Conservation (phyloP, 2,113 vertebrate genomes). For the Vanacampus margaritifer region DNA sequence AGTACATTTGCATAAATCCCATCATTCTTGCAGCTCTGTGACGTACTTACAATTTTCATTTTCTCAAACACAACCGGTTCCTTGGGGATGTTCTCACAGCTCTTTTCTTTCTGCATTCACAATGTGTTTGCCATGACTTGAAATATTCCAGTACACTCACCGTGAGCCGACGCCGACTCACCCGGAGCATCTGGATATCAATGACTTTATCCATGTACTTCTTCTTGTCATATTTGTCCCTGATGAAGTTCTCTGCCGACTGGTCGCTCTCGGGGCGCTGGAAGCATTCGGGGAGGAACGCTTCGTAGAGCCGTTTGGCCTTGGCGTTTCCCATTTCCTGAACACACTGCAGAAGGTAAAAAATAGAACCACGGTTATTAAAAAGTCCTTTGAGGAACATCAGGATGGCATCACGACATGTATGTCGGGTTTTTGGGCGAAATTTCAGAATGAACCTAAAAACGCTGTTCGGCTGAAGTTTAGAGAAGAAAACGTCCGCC, state of each 20-base stretch:
- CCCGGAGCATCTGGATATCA: constrained; percentile 85
- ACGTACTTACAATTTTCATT: constrained; percentile 85
- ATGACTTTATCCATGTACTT: constrained; percentile 95
- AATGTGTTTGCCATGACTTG: not conserved
- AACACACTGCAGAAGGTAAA: constrained; percentile 77
- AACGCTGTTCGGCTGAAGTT: not conserved
- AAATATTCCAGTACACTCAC: not conserved
- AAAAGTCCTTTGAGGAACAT: not conserved
- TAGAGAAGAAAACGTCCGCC: not conserved
- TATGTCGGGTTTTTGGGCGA: no score
- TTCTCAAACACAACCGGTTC: constrained; percentile 94
- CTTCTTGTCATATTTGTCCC: constrained; percentile 98
- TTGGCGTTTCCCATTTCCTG: constrained; percentile 98
- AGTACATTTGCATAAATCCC: not conserved
- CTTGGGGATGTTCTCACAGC: constrained; percentile 79
- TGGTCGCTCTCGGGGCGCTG: constrained; percentile 91
- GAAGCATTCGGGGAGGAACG: constrained; percentile 92
- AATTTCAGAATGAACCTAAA: not conserved
- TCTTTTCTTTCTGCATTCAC: constrained; percentile 84
- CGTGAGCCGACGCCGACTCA: constrained; percentile 56
- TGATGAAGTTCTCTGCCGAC: constrained; percentile 90
- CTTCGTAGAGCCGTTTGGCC: constrained; percentile 92
- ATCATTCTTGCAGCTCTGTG: not conserved
- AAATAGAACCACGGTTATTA: not conserved
- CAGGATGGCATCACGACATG: not conserved